These are phyloP conservation scores for Ernsta delagoae DNA, from an alignment of 2,888 invertebrate genomes.

Conservation along the genomic window DNA sequence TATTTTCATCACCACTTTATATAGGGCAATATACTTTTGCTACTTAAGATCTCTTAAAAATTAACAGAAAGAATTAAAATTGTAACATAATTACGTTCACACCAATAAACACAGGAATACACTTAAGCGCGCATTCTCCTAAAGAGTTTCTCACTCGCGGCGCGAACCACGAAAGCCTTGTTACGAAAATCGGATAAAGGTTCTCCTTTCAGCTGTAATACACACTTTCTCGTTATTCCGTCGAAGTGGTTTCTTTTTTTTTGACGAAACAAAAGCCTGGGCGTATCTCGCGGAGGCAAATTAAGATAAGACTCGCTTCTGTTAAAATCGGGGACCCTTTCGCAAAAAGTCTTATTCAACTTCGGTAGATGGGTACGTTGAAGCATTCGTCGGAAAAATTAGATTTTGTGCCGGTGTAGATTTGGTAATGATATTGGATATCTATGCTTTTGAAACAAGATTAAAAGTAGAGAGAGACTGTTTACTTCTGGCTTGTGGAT, in stretches of 20 bases:
- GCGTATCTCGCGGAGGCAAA: slow-evolving; percentile 12
- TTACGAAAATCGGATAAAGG: slow-evolving; percentile 31
- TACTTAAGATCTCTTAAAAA: too few relatives aligned
- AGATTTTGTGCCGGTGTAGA: too few relatives aligned
- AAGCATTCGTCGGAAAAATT: too few relatives aligned
- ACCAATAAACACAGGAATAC: not conserved
- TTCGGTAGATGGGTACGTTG: too few relatives aligned
- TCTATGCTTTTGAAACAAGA: too few relatives aligned
- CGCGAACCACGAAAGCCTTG: slow-evolving; percentile 7
- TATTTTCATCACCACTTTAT: too few relatives aligned
- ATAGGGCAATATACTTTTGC: too few relatives aligned
- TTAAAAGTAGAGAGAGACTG: too few relatives aligned
- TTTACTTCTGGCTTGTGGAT: too few relatives aligned
- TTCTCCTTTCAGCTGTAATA: slow-evolving; percentile 1
- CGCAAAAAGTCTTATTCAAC: not conserved
- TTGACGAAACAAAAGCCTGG: slow-evolving; percentile 27
- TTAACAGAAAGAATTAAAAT: too few relatives aligned
- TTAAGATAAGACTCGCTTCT: slow-evolving; percentile 30
- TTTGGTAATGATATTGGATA: too few relatives aligned
- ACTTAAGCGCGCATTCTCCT: not conserved
- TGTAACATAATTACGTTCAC: not conserved
- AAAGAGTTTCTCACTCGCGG: not conserved
- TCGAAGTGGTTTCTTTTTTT: slow-evolving; percentile 30
- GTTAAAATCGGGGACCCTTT: not conserved
- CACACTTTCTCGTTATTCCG: slow-evolving; percentile 33